Percentiles rank a stretch among this genome's conserved stretches.
phyloP scores from a whole-genome alignment of 2,113 vertebrate genomes.

The Sturnus vulgaris region DNA sequence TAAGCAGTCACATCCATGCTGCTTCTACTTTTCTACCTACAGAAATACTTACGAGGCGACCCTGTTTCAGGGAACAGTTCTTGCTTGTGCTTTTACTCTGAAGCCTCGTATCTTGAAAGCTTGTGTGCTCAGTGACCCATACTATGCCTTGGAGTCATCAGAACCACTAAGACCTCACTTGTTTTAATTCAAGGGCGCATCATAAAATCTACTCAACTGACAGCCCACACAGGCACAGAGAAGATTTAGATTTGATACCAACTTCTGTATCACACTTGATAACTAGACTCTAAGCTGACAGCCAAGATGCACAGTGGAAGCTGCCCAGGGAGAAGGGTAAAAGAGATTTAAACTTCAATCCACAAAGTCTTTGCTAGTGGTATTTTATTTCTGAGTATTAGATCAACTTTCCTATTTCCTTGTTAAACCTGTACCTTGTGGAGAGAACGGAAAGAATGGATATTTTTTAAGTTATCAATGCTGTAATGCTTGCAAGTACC shows the following conservation, averaged over 20 bases:
- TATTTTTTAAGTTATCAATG: not conserved
- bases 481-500: not conserved
- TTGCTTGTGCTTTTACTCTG: not conserved
- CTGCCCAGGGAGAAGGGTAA: not conserved
- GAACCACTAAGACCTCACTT: not conserved
- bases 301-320: not conserved
- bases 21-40: not conserved
- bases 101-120: not conserved
- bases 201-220: not conserved
- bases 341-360: not conserved
- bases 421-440: not conserved
- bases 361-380: not conserved
- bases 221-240: not conserved
- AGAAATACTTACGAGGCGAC: not conserved
- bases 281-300: not conserved
- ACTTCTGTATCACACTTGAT: not conserved
- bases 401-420: not conserved
- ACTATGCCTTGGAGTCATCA: not conserved
- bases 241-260: not conserved
- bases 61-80: not conserved
- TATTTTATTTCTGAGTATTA: not conserved
- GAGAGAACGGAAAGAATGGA: not conserved
- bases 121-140: not conserved
- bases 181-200: not conserved
- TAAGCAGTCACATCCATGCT: not conserved